Evolutionary conservation across 2,113 vertebrate genomes (phyloP), one percentile per base, ranked within the genome.

Genomic region (Herpetotheres cachinnans): DNA sequence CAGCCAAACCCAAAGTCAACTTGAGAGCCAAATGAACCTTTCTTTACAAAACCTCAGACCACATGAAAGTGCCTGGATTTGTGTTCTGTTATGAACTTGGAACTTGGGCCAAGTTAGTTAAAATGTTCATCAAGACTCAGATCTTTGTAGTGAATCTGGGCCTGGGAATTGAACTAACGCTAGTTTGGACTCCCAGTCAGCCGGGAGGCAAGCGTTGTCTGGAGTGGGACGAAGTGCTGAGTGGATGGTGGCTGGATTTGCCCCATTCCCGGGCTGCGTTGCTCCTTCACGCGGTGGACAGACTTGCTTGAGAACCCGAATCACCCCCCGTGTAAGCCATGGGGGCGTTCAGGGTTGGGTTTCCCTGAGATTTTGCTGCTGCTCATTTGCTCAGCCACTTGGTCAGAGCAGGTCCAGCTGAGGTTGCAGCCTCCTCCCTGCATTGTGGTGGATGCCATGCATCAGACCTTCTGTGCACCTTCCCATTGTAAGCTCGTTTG

Each of bases 41-140:
- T 95, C 93, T 85, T 56, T 95, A 95, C 95, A 93, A 96, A 97
- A 95, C 96, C 96, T 96, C 96, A 97, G 94, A 50, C 95, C 96
- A 91, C 96, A 97, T 93, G 78, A 97, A 96, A 95, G 93, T 0
- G 46, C 86, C 47, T 30, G 86, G 70, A 58, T 91, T 95, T 29
- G 46, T 94, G 91, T 77, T 92, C 79, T 85, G 27, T 40, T 93
- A 70, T 77, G 86, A 95, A 36, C 91, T 6, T 13, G 82, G 72
- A 49, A 62, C 49, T 59, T 7, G 27, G 74, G 94, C 96, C 95
- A 94, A 85, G 82, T 82, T 77, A 82, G 89, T 95, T 90, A 89
- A 95, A 95, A 93, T 4, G n/a, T 66, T 95, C 86, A 65, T 86
- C 90, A 77, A 19, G 90, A 14, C 74, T 93, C 88, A 24, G 62